Base-by-base conservation (phyloP, 2,113 vertebrate species). In the Prolemur simus region DNA sequence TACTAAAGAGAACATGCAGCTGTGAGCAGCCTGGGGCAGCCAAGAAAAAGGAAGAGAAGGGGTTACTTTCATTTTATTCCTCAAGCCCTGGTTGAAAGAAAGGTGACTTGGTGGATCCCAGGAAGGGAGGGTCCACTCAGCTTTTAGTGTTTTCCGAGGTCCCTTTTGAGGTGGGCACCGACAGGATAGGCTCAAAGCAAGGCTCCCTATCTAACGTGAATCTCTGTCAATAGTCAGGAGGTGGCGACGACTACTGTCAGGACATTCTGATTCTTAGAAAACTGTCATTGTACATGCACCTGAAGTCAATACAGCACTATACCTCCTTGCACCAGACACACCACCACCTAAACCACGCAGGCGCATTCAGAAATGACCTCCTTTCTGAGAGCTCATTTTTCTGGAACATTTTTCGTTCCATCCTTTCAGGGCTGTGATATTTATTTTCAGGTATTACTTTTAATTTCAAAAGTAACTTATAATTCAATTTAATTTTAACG, bases 401-500 rank as follows among this genome's bases (percentile, higher is more conserved):
- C 21, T 42, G 64, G 47, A 29, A 27, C n/a, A 32, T 52, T 68
- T 95, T 84, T 87, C 10, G 34, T 66, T 92, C 74, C 42, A 81
- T 64, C 47, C 6, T 89, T 58, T 93, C 37, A 64, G 49, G n/a
- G 32, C 21, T 58, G 15, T 81, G 39, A 87, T 25, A 94, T 77
- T 85, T 73, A 77, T 80, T 95, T 94, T 81, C 77, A 94, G 45
- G 23, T 13, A 73, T 15, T 21, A 81, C 32, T 95, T 81, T 95
- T 89, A 80, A 95, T 74, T 91, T 80, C 5, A 71, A 93, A 95
- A 73, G 42, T 76, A 27, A 83, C 81, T 64, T 63, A 86, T 63
- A 91, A 84, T 94, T 73, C 45, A 71, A 45, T 56, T 80, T 87
- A 87, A 92, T 74, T 92, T 32, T 63, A 76, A 93, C 81, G 71